These are phyloP conservation scores for Urocitellus parryii DNA, from an alignment of 2,113 vertebrate species.

Conservation along the genomic window DNA sequence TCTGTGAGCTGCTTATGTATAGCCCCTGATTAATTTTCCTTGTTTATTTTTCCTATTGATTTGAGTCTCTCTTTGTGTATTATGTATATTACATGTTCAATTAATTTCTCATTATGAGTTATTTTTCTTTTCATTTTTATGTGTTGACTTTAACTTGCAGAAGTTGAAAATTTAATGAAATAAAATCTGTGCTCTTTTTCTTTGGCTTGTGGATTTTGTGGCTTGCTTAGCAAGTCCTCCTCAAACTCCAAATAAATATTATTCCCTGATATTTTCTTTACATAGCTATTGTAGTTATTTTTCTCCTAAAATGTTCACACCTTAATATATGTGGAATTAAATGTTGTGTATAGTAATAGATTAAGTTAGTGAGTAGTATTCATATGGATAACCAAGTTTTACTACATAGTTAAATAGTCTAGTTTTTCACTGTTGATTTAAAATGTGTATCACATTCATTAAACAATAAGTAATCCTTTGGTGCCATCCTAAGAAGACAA, in stretches of 20 bases:
- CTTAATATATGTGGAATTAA: neutral
- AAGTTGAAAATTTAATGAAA: constrained; percentile 6
- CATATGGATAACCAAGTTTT: neutral
- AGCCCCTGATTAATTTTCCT: neutral
- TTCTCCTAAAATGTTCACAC: neutral
- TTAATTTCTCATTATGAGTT: neutral
- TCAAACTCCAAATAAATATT: neutral
- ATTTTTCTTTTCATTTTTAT: neutral
- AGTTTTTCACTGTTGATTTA: neutral
- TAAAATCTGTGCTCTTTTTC: neutral
- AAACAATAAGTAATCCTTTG: neutral
- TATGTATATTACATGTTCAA: neutral
- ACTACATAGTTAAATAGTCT: neutral
- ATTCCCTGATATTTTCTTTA: neutral
- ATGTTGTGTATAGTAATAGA: neutral
- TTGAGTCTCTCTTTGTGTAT: neutral
- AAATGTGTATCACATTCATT: neutral
- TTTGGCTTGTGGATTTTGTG: neutral
- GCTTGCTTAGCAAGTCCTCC: neutral
- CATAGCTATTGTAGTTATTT: neutral
- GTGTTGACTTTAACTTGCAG: neutral
- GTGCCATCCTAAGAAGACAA: neutral
- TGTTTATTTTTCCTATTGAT: constrained; percentile 13
- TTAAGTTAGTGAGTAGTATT: neutral
- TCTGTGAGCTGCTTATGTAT: neutral